phyloP scores from a whole-genome alignment of 2,888 invertebrate species.

The Ceratothoa steindachneri region DNA sequence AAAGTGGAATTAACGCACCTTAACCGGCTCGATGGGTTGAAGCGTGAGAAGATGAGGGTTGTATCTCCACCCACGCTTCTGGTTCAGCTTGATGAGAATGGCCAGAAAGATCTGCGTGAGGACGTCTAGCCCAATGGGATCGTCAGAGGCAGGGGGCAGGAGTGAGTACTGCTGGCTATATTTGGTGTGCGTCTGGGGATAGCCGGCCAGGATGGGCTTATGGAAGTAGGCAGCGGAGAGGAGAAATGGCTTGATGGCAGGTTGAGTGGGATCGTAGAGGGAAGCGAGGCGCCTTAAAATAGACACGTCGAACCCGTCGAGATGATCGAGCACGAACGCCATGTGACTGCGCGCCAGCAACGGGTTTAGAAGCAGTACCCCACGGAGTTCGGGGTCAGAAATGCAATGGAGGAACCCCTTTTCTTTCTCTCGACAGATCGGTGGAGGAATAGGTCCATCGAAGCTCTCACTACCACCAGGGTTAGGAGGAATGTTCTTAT shows the following conservation, averaged over 20 bases:
- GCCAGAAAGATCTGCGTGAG: constrained; percentile 35
- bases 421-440: constrained; percentile 36
- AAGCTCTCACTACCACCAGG: not conserved
- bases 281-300: constrained; percentile 56
- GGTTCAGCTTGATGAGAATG: constrained; percentile 35
- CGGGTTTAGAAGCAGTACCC: constrained; percentile 52
- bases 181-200: not conserved
- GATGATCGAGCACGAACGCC: constrained; percentile 51
- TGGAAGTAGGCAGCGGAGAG: constrained; percentile 15
- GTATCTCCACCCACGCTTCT: constrained; percentile 33
- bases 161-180: not conserved
- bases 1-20: no score
- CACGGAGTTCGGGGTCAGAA: constrained; percentile 51
- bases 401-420: constrained; percentile 51
- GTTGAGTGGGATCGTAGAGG: constrained; percentile 63
- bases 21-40: not conserved
- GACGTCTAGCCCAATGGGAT: constrained; percentile 4
- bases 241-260: constrained; percentile 50
- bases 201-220: not conserved
- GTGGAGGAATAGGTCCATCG: no score
- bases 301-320: constrained; percentile 50
- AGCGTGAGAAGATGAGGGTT: constrained; percentile 29
- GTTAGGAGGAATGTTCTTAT: not conserved
- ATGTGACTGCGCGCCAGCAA: constrained; percentile 51
- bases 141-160: constrained; percentile 3